phyloP scores from a whole-genome alignment of 2,797 vertebrate species.

The Cephalopachus bancanus region DNA sequence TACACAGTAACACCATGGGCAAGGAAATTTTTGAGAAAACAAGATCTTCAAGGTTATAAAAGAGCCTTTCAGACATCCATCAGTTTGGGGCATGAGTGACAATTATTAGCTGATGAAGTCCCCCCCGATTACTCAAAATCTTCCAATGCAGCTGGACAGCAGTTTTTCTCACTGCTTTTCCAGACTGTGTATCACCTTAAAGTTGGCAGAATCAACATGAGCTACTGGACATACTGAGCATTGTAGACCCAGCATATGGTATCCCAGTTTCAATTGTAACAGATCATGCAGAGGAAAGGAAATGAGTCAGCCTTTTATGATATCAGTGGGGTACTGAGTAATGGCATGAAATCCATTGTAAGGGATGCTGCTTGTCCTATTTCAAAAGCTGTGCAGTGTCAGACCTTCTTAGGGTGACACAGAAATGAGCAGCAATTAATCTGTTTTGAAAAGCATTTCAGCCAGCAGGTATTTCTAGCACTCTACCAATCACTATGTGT shows the following conservation, averaged over 20 bases:
- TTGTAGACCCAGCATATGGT: neutral
- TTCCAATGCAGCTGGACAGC: neutral
- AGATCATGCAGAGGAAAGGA: neutral
- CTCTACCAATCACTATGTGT: accelerated
- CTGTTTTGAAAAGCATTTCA: neutral
- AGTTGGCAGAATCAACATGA: neutral
- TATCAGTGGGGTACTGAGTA: constrained; percentile 44
- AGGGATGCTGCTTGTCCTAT: neutral
- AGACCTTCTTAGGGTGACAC: neutral
- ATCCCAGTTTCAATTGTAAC: neutral
- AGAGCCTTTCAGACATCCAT: constrained; percentile 14
- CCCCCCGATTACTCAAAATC: neutral
- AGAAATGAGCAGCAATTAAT: neutral
- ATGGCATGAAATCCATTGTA: constrained; percentile 52
- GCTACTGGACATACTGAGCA: neutral
- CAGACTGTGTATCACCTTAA: neutral
- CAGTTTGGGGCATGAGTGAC: neutral
- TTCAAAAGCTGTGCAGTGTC: neutral
- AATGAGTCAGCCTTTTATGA: neutral
- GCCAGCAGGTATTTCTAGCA: accelerated
- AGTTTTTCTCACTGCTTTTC: neutral
- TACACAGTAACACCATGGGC: neutral
- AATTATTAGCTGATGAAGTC: constrained; percentile 35
- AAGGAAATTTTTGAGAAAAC: neutral
- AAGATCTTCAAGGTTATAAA: constrained; percentile 3